Conservation (phyloP, 2,113 vertebrate genomes). For the Vimba vimba region DNA sequence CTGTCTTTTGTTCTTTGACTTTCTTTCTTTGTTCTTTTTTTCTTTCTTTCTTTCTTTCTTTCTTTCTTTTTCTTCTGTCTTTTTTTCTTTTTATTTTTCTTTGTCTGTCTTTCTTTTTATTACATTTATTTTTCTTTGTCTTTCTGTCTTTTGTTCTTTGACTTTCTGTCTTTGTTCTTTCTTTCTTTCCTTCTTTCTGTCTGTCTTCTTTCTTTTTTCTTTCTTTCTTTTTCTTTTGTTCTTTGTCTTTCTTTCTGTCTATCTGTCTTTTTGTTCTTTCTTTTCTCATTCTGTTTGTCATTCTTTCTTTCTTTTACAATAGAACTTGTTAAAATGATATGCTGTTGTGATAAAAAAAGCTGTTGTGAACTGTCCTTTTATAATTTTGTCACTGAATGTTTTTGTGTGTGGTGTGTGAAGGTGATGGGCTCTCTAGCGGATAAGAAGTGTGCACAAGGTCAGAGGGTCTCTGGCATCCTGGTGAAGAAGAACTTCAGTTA, state of each 20-base stretch:
- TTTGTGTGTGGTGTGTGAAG: conserved; percentile 66
- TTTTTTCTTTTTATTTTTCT: neutral
- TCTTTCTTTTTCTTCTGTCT: neutral
- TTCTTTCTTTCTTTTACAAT: neutral
- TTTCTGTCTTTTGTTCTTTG: too few species aligned
- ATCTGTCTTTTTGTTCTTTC: too few species aligned
- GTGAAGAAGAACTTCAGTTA: conserved; percentile 98
- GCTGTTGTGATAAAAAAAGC: neutral
- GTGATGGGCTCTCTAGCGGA: conserved; percentile 96
- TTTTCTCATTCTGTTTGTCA: neutral
- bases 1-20: too few species aligned
- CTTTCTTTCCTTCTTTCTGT: neutral
- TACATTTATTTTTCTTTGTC: too few species aligned
- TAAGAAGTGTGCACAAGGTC: conserved; percentile 90
- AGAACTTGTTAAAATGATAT: neutral
- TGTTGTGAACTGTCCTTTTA: neutral
- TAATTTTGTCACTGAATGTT: neutral
- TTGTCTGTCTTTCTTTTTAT: neutral
- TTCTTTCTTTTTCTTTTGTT: too few species aligned
- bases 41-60: neutral
- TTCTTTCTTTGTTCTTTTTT: neutral
- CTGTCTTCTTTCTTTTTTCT: neutral
- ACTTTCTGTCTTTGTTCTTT: too few species aligned
- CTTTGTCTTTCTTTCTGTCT: neutral
- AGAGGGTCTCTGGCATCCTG: conserved; percentile 94